Evolutionary conservation across 1,140 invertebrate species (phyloP).

Genomic region (Drosophila oshimai): DNA sequence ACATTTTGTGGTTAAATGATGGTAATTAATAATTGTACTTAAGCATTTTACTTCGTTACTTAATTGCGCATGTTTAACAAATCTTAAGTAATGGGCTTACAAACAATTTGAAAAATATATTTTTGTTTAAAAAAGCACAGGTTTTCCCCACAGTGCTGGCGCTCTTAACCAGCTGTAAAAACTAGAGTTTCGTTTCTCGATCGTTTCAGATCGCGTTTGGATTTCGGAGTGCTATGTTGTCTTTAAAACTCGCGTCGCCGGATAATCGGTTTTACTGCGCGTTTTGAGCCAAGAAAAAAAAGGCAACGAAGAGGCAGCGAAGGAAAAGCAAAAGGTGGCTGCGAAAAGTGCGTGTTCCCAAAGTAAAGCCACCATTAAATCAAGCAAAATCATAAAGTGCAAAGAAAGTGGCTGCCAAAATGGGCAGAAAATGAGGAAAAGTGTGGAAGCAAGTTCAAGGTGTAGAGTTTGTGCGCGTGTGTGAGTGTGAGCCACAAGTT

Average conservation of each 20-base stretch:
- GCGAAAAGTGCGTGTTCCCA: slow-evolving; percentile 20
- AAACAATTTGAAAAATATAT: too few relatives aligned
- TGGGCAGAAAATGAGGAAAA: slow-evolving; percentile 2
- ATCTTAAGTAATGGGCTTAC: too few relatives aligned
- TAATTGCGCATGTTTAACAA: too few relatives aligned
- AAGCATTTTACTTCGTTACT: too few relatives aligned
- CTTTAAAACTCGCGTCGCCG: background rate
- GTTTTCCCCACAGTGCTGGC: too few relatives aligned
- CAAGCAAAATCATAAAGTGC: background rate
- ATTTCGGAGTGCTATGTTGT: background rate
- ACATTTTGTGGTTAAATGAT: too few relatives aligned
- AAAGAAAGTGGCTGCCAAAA: background rate
- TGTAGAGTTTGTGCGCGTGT: slow-evolving; percentile 24
- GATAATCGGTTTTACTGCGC: background rate
- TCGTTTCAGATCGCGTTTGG: background rate
- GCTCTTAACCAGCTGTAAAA: too few relatives aligned
- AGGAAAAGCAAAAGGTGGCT: background rate
- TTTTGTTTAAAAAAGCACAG: too few relatives aligned
- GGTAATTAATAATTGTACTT: too few relatives aligned
- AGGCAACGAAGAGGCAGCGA: background rate
- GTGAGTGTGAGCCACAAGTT: slow-evolving; percentile 37
- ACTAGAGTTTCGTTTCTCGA: background rate
- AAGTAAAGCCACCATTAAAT: background rate
- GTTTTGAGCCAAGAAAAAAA: slow-evolving; percentile 23
- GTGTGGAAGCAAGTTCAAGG: slow-evolving; percentile 64